Evolutionary conservation across 2,888 invertebrate species (phyloP), one percentile per base, ranked within the genome.

Genomic region (Halocaridina rubra): DNA sequence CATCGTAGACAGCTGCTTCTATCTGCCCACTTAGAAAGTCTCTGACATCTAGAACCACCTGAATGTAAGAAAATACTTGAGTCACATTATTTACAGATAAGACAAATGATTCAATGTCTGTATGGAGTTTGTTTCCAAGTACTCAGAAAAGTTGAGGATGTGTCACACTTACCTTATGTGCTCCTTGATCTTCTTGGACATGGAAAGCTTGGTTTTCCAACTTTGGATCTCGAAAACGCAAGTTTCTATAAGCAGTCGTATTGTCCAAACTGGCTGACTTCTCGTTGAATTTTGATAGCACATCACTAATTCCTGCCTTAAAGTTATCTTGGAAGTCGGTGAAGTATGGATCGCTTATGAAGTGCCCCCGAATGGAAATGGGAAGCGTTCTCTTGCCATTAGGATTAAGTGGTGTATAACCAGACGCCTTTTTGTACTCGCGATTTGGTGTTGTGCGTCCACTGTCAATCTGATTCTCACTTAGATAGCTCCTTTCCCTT

Each of bases 1-100:
- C 86, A 8, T 85, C 84, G 61, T 84, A 74, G 1, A 80, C 81
- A 30, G 71, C 64, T 8, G 74, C 80, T 29, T 57, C 74, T 22
- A 85, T 61, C 7, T 85, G 71, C 8, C 84, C 84, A 8, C 64
- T 74, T 29, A 79, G 69, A 27, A 88, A 88, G 59, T 86, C 86
- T 13, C 78, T 77, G 57, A 88, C 88, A 24, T 88, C 88, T 16
- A 88, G 59, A 8, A 86, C 85, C 24, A 88, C 69, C 88, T 88
- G 78, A 27, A 69, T 3, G 30, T 1, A 27, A 13, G 69, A 16
- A 69, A 3, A 69, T 16, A 10, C 22, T 8, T 30, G 19, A 10
- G 8, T 46, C 8, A 1, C 4, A 19, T 5, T 8, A 30, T 39
- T 22, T 13, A 10, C 30, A 8, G 27, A 24, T 39, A 46, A 1